Base-by-base conservation (phyloP, 2,113 vertebrate species). In the Stigmatopora nigra region DNA sequence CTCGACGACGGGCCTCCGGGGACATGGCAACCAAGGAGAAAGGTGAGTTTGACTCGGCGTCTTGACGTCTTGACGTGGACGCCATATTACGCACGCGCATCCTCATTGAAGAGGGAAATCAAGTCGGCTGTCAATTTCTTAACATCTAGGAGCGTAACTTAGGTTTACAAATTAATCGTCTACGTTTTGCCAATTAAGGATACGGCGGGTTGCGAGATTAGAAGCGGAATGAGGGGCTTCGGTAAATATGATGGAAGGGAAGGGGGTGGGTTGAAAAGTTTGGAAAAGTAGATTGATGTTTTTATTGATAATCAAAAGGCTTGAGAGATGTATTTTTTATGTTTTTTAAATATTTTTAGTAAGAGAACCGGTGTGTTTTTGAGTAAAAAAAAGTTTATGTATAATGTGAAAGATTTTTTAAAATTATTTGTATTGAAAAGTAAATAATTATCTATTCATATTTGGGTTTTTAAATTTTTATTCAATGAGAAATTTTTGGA, bases 1-100 rank as follows among this genome's bases (percentile, higher is more conserved):
- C 86, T 90, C 70, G 73, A 90, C 77, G 75, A 65, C 47, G 59
- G 6, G 38, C 45, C 60, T 36, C 41, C 65, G 0, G 38, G 60
- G 69, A 67, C 46, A 3, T 38, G 1, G 14, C 61, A 7, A n/a
- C 60, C 15, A 14, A 0, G 65, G 45, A 61, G 68, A 16, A 83
- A 81, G 88, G 88, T 89, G 68, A 19, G 86, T 76, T 20, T 35
- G 10, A 3, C 5, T 10, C 59, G 20, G 20, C 36, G n/a, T 45
- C 63, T 65, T 62, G 12, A 31, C 35, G 15, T 57, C 25, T 35
- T 35, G 20, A 52, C 49, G 5, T 22, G 10, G 3, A 53, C 15
- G 22, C 22, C 1, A 1, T 31, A 9, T 8, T 38, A 7, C 9
- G 38, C 15, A 15, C 15, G 25, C 25, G 25, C 25, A 31, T 31